Percentiles rank a stretch among this genome's conserved stretches.
Conservation (phyloP, 2,888 invertebrate genomes). For the Thelaira solivaga region DNA sequence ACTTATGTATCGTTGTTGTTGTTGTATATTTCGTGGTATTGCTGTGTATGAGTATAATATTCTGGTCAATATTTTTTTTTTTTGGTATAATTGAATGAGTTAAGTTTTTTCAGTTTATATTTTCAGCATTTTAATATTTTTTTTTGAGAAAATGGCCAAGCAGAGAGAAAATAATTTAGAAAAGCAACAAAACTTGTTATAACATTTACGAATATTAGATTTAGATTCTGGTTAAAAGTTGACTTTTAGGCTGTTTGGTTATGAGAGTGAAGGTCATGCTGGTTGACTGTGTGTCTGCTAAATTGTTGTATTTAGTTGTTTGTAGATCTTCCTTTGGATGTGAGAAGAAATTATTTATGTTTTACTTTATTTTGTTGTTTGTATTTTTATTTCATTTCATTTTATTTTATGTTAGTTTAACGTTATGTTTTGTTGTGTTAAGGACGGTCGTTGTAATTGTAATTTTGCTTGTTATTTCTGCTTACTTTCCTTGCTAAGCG, state of each 20-base stretch:
- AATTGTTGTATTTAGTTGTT: background rate
- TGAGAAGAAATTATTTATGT: slow-evolving; percentile 7
- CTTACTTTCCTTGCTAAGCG: background rate
- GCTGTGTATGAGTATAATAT: no score
- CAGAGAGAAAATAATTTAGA: background rate
- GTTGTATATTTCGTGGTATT: background rate
- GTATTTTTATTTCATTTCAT: slow-evolving; percentile 13
- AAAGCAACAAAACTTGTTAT: background rate
- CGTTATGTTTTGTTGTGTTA: slow-evolving; percentile 32
- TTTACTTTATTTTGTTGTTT: background rate
- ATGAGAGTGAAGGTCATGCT: background rate
- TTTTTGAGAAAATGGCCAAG: background rate
- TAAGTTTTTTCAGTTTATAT: no score
- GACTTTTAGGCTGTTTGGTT: background rate
- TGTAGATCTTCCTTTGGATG: background rate
- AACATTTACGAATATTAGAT: no score
- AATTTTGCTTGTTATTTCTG: background rate
- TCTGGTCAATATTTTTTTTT: no score
- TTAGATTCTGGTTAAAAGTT: background rate
- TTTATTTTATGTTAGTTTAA: no score
- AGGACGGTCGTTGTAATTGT: slow-evolving; percentile 51
- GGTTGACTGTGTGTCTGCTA: background rate
- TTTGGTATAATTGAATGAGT: no score
- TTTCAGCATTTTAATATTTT: slow-evolving; percentile 7
- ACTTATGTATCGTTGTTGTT: background rate